Evolutionary conservation across 2,888 invertebrate species (phyloP), one percentile per base, ranked within the genome.

Genomic region (Cancer borealis): DNA sequence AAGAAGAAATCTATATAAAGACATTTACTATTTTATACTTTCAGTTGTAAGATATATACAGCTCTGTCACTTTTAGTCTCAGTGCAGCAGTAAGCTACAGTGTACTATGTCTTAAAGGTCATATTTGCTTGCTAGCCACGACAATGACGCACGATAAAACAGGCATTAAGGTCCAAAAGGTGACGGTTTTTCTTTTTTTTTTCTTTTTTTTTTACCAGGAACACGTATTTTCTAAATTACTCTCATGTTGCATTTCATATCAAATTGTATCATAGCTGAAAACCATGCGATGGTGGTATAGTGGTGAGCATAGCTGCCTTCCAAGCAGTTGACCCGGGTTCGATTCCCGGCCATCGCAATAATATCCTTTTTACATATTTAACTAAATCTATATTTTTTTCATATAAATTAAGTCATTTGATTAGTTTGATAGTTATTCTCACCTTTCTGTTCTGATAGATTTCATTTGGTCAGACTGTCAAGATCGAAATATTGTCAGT

Each of bases 301-400:
- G 95, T 96, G 96, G 96, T 96, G 94, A 96, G 96, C 96, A 96
- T 95, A 96, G 95, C 96, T 96, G 96, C 95, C 96, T 96, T 96
- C 96, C 96, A 96, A 96, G 96, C 96, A 96, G 95, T 95, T 95
- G 95, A 96, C 95, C 95, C 95, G 95, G 96, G 95, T 95, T 96
- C 96, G 96, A 96, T 96, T 96, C 95, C 96, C 95, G 96, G 96
- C 95, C 96, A 95, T 95, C 96, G 96, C 96, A 96, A 66, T 26
- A n/a, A 10, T 3, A 26, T n/a, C n/a, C 46, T 91, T 39, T 49
- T 14, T 90, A 12, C 30, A 1, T 60, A 14, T n/a, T 46, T 91
- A 60, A 30, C 54, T 0, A 26, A 60, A 73, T 26, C 8, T n/a
- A 21, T 10, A 8, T 73, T 10, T 3, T 17, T 4, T 4, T 49